phyloP scores from a whole-genome alignment of 2,113 vertebrate species.

The Muntiacus muntjak region DNA sequence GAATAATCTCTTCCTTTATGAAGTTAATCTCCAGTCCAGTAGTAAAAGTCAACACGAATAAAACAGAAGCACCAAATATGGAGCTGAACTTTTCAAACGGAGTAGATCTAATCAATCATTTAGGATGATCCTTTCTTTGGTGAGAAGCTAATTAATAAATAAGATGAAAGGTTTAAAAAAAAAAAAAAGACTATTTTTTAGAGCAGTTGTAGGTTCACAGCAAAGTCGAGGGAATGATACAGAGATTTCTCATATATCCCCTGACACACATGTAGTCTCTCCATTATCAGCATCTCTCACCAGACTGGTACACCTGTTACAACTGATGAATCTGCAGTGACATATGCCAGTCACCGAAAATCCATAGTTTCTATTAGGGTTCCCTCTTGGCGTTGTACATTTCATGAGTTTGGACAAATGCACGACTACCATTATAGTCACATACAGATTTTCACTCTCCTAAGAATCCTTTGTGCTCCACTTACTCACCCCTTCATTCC shows the following conservation, averaged over 20 bases:
- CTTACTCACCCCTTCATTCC: too few species aligned
- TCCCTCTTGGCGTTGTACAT: neutral
- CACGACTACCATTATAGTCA: neutral
- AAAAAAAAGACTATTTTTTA: neutral
- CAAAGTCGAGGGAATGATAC: neutral
- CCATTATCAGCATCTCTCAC: neutral
- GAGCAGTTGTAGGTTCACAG: neutral
- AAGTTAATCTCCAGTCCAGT: neutral
- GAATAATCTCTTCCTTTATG: neutral
- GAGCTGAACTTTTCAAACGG: neutral
- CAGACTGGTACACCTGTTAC: neutral
- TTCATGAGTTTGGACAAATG: neutral
- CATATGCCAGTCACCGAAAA: neutral
- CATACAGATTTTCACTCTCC: neutral
- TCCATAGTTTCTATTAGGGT: neutral
- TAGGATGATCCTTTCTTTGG: neutral
- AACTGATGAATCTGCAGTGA: neutral
- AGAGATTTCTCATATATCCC: neutral
- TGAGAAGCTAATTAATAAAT: constrained; percentile 12
- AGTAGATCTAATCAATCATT: neutral
- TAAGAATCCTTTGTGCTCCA: neutral
- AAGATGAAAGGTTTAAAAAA: neutral
- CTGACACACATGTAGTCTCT: neutral
- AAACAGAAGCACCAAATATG: neutral
- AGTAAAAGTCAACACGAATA: neutral